Percentiles rank a stretch among this genome's conserved stretches.
These are phyloP conservation scores for Mesochorus sp. DNA, from an alignment of 2,888 invertebrate genomes.

Conservation along the genomic window DNA sequence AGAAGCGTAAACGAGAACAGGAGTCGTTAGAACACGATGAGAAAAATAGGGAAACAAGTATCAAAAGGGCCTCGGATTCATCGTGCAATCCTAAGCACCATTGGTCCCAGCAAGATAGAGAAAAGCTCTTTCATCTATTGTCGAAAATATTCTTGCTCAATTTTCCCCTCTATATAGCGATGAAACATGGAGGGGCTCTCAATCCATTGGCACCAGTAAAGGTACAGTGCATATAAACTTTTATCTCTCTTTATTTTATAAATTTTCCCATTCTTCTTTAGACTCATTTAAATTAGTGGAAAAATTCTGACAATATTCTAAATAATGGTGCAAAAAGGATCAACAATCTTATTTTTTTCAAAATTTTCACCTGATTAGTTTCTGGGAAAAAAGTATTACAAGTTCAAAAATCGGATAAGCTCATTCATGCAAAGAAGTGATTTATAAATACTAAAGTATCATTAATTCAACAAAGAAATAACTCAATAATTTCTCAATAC, in stretches of 20 bases:
- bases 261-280: background rate
- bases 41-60: slow-evolving; percentile 64
- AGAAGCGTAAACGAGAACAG: slow-evolving; percentile 47
- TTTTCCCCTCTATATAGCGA: slow-evolving; percentile 94
- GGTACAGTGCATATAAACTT: slow-evolving; percentile 66
- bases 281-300: too few relatives aligned
- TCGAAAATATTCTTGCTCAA: slow-evolving; percentile 95
- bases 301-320: too few relatives aligned
- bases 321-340: too few relatives aligned
- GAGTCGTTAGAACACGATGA: slow-evolving; percentile 61
- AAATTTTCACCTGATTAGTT: too few relatives aligned
- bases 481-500: too few relatives aligned
- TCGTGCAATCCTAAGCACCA: slow-evolving; percentile 65
- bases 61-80: slow-evolving; percentile 28
- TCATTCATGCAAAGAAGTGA: too few relatives aligned
- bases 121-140: slow-evolving; percentile 93
- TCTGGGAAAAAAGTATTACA: too few relatives aligned
- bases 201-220: slow-evolving; percentile 80
- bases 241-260: background rate
- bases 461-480: too few relatives aligned
- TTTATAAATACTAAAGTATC: too few relatives aligned
- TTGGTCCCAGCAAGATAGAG: slow-evolving; percentile 93
- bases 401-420: too few relatives aligned
- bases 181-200: slow-evolving; percentile 89
- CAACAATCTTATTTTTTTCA: too few relatives aligned